Evolutionary conservation across 2,888 invertebrate species (phyloP).

Genomic region (Nomada hirtipes): DNA sequence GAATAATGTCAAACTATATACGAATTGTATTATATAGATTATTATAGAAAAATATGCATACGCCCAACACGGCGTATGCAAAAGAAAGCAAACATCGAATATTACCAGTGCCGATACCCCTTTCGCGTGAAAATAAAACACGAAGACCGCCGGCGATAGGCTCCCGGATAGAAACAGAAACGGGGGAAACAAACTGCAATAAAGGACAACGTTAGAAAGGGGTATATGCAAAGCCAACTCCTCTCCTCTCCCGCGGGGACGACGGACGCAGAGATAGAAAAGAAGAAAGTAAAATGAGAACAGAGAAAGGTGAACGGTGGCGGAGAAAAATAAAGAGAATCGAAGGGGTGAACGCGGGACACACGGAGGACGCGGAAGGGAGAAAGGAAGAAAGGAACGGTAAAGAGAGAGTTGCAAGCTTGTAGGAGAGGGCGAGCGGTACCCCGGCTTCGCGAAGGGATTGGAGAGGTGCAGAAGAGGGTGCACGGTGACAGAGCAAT

Average conservation of each 20-base stretch:
- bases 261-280: not conserved
- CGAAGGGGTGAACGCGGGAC: conserved; percentile 2
- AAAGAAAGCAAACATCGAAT: not conserved
- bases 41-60: too few relatives aligned
- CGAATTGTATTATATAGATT: too few relatives aligned
- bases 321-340: conserved; percentile 4
- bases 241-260: not conserved
- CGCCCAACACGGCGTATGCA: not conserved
- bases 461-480: not conserved
- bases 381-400: conserved; percentile 12
- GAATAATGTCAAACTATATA: too few relatives aligned
- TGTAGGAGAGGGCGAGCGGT: not conserved
- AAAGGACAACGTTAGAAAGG: conserved; percentile 24
- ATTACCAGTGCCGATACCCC: conserved; percentile 16
- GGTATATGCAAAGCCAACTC: conserved; percentile 5
- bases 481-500: not conserved
- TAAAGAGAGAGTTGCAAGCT: conserved; percentile 10
- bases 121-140: not conserved
- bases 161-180: not conserved
- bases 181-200: conserved; percentile 2
- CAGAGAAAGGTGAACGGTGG: not conserved
- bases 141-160: not conserved
- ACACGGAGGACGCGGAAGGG: not conserved
- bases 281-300: not conserved
- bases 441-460: conserved; percentile 10